Evolutionary conservation across 2,888 invertebrate species (phyloP).

Genomic region (Ligdia adustata): DNA sequence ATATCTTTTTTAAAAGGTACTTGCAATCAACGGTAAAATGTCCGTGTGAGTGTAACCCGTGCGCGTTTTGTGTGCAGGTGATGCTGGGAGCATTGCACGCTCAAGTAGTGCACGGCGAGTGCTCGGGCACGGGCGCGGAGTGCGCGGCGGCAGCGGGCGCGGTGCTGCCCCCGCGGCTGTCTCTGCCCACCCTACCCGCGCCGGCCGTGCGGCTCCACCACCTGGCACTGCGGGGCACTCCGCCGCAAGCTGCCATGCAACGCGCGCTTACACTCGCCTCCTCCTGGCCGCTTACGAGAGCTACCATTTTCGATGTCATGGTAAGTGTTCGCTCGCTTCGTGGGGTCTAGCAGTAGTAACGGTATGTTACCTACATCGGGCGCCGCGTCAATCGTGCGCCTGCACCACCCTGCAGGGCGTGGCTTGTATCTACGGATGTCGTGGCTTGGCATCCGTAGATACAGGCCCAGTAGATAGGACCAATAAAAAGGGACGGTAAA

Average conservation of each 20-base stretch:
- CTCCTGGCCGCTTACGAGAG: constrained; percentile 96
- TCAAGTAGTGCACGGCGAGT: constrained; percentile 95
- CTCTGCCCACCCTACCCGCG: constrained; percentile 91
- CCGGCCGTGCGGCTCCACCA: constrained; percentile 96
- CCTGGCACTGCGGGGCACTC: constrained; percentile 94
- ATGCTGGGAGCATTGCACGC: constrained; percentile 97
- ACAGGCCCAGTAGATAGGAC: no score
- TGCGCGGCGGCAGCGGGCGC: constrained; percentile 91
- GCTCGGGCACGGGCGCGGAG: constrained; percentile 87
- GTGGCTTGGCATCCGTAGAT: no score
- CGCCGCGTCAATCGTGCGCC: no score
- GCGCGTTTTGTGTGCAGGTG: constrained; percentile 84
- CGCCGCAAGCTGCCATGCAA: constrained; percentile 94
- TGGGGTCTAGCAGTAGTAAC: no score
- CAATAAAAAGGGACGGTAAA: no score
- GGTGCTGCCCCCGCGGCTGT: constrained; percentile 90
- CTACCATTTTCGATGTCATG: constrained; percentile 97
- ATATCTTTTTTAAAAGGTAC: no score
- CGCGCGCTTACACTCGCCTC: constrained; percentile 96
- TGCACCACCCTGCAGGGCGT: no score
- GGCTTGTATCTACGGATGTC: no score
- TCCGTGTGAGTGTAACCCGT: no score
- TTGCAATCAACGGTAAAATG: no score
- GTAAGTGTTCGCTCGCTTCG: constrained; percentile 78
- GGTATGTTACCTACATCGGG: no score